phyloP scores from a whole-genome alignment of 2,797 vertebrate genomes.

The Acropternis orthonyx region DNA sequence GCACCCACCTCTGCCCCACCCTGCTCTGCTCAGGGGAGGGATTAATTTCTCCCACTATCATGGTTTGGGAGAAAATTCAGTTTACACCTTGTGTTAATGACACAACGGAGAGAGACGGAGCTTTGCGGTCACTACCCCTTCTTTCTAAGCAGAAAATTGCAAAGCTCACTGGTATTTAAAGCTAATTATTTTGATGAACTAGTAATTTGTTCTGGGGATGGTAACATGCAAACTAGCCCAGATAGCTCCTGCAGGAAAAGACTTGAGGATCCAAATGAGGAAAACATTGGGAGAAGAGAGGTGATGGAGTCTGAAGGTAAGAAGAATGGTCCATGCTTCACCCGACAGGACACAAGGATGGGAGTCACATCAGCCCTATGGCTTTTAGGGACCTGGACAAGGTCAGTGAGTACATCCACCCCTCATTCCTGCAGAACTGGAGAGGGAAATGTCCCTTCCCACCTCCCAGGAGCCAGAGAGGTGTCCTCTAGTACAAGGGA shows the following conservation, averaged over 20 bases:
- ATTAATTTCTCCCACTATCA: background rate
- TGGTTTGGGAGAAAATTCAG: background rate
- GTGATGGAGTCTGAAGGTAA: background rate
- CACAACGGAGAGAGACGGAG: background rate
- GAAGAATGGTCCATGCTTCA: background rate
- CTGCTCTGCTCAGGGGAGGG: background rate
- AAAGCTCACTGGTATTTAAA: slow-evolving; percentile 19
- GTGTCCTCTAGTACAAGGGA: background rate
- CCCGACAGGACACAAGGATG: rapidly evolving
- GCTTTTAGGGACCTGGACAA: background rate
- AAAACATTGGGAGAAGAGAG: background rate
- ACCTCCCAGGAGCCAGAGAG: background rate
- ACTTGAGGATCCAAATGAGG: background rate
- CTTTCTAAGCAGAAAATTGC: background rate
- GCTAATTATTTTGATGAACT: background rate
- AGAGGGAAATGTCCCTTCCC: background rate
- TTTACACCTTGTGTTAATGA: background rate
- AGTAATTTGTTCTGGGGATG: background rate
- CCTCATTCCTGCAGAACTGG: rapidly evolving
- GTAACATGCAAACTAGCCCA: background rate
- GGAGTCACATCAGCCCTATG: background rate
- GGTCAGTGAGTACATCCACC: background rate
- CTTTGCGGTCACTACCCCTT: background rate
- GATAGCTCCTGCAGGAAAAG: background rate
- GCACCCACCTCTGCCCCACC: background rate